phyloP scores from a whole-genome alignment of 2,113 vertebrate genomes.

The Antechinus stuartii region DNA sequence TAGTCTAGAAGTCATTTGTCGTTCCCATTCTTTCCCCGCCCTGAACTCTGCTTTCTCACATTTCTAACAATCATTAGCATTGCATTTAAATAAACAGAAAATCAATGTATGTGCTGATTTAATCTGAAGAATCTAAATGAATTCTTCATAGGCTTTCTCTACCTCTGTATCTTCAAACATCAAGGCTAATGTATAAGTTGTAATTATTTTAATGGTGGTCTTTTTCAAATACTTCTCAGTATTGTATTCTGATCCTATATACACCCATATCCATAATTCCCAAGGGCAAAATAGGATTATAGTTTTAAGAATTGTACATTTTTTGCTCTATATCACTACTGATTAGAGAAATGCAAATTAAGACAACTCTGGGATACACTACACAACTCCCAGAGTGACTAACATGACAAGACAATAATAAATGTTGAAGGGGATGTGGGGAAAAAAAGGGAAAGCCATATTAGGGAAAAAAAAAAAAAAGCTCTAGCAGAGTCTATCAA shows the following conservation, averaged over 20 bases:
- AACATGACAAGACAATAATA: no score
- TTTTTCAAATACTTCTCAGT: background rate
- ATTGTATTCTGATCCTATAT: background rate
- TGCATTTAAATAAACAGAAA: background rate
- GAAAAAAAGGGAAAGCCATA: no score
- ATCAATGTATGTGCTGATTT: background rate
- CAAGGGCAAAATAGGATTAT: background rate
- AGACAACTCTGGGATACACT: no score
- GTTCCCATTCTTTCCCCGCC: background rate
- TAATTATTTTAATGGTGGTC: background rate
- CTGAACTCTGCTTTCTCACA: background rate
- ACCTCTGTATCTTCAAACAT: background rate
- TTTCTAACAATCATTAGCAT: background rate
- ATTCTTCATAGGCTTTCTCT: background rate
- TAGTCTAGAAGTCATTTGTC: background rate
- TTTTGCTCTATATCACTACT: no score
- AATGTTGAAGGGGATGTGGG: no score
- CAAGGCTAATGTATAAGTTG: background rate
- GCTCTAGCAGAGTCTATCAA: no score
- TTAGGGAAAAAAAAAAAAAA: no score
- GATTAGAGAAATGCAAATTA: no score
- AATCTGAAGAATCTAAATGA: background rate
- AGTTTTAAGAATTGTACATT: no score
- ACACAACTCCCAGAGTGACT: no score
- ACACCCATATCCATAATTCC: background rate